phyloP scores from a whole-genome alignment of 2,888 invertebrate genomes.

The Ecdyonurus torrentis region DNA sequence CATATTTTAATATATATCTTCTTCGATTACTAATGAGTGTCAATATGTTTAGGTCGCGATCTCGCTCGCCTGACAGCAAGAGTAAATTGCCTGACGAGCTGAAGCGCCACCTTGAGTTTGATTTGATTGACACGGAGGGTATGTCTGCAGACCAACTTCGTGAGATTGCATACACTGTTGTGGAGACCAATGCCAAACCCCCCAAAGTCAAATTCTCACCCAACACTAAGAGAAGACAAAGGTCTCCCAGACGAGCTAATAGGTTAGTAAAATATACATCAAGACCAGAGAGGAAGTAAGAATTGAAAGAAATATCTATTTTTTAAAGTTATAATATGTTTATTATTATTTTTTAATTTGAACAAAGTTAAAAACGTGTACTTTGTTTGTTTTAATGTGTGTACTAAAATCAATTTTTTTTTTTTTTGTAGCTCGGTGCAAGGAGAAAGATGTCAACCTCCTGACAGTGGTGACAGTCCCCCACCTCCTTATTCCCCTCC shows the following conservation, averaged over 20 bases:
- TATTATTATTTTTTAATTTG: too few species aligned
- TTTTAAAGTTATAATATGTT: too few species aligned
- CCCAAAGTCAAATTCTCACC: constrained; percentile 17
- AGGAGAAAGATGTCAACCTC: constrained; percentile 7
- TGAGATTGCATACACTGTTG: constrained; percentile 78
- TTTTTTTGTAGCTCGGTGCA: background rate
- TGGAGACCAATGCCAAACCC: constrained; percentile 40
- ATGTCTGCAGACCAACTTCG: constrained; percentile 75
- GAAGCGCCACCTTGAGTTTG: constrained; percentile 74
- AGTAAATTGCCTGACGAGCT: constrained; percentile 58
- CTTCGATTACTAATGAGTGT: background rate
- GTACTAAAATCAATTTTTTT: background rate
- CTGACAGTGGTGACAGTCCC: constrained; percentile 23
- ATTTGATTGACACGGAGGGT: constrained; percentile 71
- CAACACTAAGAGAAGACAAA: constrained; percentile 10
- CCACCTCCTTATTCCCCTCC: constrained; percentile 29
- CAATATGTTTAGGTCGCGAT: constrained; percentile 29
- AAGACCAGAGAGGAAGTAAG: too few species aligned
- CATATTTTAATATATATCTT: background rate
- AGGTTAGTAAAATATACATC: too few species aligned
- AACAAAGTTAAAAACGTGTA: too few species aligned
- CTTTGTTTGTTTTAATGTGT: too few species aligned
- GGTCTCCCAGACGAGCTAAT: constrained; percentile 16
- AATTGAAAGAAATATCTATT: too few species aligned
- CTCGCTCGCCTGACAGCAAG: constrained; percentile 48